Evolutionary conservation across 2,797 vertebrate species (phyloP), one percentile per base, ranked within the genome.

Genomic region (Bufotes viridis): DNA sequence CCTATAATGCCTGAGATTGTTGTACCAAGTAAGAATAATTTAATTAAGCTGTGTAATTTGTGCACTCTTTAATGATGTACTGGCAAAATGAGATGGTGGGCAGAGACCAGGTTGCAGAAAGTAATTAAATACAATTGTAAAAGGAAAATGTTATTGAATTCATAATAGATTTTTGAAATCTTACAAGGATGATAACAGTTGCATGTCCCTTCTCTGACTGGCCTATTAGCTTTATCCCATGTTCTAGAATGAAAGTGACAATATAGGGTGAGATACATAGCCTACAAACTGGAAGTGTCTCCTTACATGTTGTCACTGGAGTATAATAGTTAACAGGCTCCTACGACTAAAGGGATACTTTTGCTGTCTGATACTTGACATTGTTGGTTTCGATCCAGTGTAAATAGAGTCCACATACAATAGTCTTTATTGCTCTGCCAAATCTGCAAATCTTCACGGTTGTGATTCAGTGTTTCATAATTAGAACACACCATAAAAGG

Each of bases 401-500:
- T 84, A 74, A 84, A 84, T 63, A 84, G 1, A 76, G 13, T 13
- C 3, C 24, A n/a, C 26, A n/a, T 18, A 42, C 82, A 42, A 34
- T 51, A 24, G 29, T 76, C 70, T 63, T 49, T 76, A 78, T 53
- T 85, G 24, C 20, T 51, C 57, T 85, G 72, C 83, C 83, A 85
- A 53, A 63, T 29, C 42, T 22, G 51, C 72, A 51, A 53, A 84
- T 60, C 55, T n/a, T n/a, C 55, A 60, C 34, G 51, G 57, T 10
- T 84, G 57, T 75, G 57, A 75, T 75, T 51, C 57, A 18, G 6
- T 42, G 55, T 10, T 34, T 84, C 82, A 75, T 49, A 60, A 42
- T 75, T 84, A 84, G 69, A 84, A 74, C 81, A 49, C 7, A 10
- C 29, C 83, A 65, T 84, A 75, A 15, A 84, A 63, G 78, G 83